Base-by-base conservation (phyloP, 1,140 invertebrate genomes). In the Rhopalosiphum padi region DNA sequence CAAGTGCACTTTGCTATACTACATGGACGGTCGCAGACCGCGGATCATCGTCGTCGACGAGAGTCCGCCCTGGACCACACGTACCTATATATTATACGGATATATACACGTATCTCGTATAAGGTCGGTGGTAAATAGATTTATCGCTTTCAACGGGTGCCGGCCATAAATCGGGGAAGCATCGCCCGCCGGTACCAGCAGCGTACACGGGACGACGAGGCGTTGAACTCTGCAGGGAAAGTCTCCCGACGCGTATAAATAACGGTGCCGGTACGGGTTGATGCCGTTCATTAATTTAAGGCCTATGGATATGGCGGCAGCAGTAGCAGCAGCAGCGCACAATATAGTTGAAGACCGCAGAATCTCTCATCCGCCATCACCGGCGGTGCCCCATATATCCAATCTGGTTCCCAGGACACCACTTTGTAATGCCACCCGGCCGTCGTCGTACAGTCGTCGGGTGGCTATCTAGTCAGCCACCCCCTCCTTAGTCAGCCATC, bases 181-280 rank as follows among this genome's bases (percentile, higher is more conserved):
- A 51, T 21, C 86, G 30, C 18, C 48, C 48, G 41, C 82, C 35
- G 85, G 43, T 5, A 41, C 41, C 41, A 35, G 23, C 41, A 30
- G 87, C n/a, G 11, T 51, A 25, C 18, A 2, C 7, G 86, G 46
- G 48, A 35, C 43, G 35, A 88, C 87, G 48, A 92, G 77, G 46
- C 91, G 91, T 53, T 92, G 91, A 92, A 92, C 77, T 92, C 41
- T 88, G 51, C 41, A 37, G 77, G 91, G 68, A 92, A 85, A 92
- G 91, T 93, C 91, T 93, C 91, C 22, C 35, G 91, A 86, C 91
- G 77, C 91, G 91, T 93, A 93, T 93, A 93, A 93, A 93, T 93
- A 93, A 93, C 91, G 82, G 91, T 55, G 48, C 91, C 77, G 60
- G 41, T 82, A 18, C 91, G 91, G 77, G 91, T 85, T 85, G 77